Evolutionary conservation across 2,888 invertebrate species (phyloP), one percentile per base, ranked within the genome.

Genomic region (Marasmarcha lunaedactyla): DNA sequence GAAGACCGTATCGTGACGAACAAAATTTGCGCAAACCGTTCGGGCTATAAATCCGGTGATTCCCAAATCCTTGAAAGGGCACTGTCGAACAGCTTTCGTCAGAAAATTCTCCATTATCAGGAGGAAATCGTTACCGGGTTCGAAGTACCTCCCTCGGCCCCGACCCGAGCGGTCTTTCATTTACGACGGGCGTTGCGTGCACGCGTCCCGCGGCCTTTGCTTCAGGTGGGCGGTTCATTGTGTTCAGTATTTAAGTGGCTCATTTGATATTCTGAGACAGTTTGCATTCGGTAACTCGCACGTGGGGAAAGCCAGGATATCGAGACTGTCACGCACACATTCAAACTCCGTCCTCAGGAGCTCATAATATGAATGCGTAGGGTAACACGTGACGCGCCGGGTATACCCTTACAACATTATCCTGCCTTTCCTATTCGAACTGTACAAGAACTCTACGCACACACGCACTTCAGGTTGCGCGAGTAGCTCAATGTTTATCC

Each of bases 191-290:
- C 59, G 71, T 77, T 77, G 79, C 78, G 79, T 79, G 78, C 71
- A 78, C 70, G 76, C 76, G 77, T 76, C 66, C 62, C 61, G 62
- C 65, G 65, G 73, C 74, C 71, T 74, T 71, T 66, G 68, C 74
- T 74, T 71, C 77, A 81, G 78, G 81, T 79, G 72, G 73, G 76
- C 71, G 74, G 71, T 71, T 68, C 74, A 73, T 79, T 78, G 74
- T 78, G 62, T 68, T 73, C 71, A 62, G 70, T 77, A 77, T 81
- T 79, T 81, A 81, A 83, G 78, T 79, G 71, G 78, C 72, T 81
- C 74, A 79, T 83, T 81, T 77, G 72, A 81, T 77, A 81, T 83
- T 83, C 79, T 64, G 67, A 76, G 78, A 79, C 74, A 76, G 79
- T 79, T 77, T 77, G 70, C 70, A 74, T 77, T 79, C 61, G 65